Conservation (phyloP, 2,797 vertebrate genomes). For the Dryobates pubescens region DNA sequence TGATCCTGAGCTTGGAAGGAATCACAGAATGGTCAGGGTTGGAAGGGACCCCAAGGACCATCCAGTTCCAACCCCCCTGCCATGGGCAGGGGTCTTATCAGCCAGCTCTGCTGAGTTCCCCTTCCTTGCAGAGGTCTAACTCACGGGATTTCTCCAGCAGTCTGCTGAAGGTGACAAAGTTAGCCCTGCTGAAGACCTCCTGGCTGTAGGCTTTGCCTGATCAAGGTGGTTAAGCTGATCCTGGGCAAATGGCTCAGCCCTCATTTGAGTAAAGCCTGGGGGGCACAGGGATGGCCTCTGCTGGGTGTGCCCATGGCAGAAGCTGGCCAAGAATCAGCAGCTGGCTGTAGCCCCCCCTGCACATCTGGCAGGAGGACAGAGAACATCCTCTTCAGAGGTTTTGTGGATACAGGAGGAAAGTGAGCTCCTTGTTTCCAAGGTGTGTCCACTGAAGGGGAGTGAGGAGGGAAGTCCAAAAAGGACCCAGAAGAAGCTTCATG, state of each 20-base stretch:
- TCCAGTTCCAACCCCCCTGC: too few relatives aligned
- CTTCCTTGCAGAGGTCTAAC: too few relatives aligned
- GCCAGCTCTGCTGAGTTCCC: too few relatives aligned
- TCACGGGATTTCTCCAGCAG: too few relatives aligned
- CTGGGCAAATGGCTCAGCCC: neutral
- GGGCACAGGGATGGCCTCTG: neutral
- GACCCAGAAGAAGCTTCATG: neutral
- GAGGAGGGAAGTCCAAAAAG: neutral
- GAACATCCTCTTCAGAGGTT: slow-evolving; percentile 36
- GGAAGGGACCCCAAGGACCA: too few relatives aligned
- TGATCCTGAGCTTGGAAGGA: too few relatives aligned
- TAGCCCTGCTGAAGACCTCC: too few relatives aligned
- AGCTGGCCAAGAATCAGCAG: slow-evolving; percentile 37
- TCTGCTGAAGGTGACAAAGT: too few relatives aligned
- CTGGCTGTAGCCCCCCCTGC: slow-evolving; percentile 30
- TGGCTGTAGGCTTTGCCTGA: neutral
- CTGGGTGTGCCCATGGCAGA: neutral
- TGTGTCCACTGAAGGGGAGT: neutral
- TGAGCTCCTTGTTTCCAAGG: neutral
- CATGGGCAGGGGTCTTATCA: too few relatives aligned
- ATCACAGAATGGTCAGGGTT: too few relatives aligned
- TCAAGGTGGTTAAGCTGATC: neutral
- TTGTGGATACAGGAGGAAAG: neutral
- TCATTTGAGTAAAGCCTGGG: neutral
- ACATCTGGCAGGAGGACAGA: slow-evolving; percentile 43